Conservation (phyloP, 2,888 invertebrate genomes). For the Habrosyne pyritoides region DNA sequence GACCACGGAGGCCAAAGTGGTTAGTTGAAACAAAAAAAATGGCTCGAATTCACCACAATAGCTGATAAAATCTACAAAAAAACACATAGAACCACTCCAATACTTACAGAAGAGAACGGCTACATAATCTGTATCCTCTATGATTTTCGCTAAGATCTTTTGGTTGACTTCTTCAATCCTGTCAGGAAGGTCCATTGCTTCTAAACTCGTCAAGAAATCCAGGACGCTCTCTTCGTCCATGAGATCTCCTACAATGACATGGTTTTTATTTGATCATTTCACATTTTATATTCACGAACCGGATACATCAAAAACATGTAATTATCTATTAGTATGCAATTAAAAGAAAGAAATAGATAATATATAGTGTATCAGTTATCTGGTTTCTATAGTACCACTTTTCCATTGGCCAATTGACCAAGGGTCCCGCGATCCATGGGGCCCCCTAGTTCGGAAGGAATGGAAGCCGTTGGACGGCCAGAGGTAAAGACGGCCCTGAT, state of each 20-base stretch:
- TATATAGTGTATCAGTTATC: no score
- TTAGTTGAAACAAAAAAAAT: slow-evolving; percentile 68
- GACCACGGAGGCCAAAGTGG: slow-evolving; percentile 41
- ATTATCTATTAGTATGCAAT: no score
- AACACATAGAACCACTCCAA: slow-evolving; percentile 39
- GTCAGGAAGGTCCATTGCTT: slow-evolving; percentile 97
- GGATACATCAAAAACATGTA: neutral
- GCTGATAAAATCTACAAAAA: slow-evolving; percentile 59
- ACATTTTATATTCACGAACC: neutral
- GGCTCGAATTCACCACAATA: slow-evolving; percentile 69
- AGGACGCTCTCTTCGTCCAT: slow-evolving; percentile 97
- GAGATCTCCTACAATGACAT: slow-evolving; percentile 88
- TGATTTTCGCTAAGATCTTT: slow-evolving; percentile 94
- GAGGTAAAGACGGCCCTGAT: no score
- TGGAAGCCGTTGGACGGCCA: no score
- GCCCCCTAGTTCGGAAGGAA: no score
- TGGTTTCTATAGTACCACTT: no score
- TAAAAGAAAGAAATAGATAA: no score
- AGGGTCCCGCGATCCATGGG: no score
- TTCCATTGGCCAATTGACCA: no score
- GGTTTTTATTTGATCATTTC: slow-evolving; percentile 7
- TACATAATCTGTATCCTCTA: slow-evolving; percentile 95
- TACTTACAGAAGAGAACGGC: slow-evolving; percentile 97
- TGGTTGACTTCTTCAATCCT: slow-evolving; percentile 97
- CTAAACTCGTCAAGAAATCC: slow-evolving; percentile 96